Evolutionary conservation across 2,888 invertebrate genomes (phyloP), one percentile per base, ranked within the genome.

Genomic region (Eilema caniola): DNA sequence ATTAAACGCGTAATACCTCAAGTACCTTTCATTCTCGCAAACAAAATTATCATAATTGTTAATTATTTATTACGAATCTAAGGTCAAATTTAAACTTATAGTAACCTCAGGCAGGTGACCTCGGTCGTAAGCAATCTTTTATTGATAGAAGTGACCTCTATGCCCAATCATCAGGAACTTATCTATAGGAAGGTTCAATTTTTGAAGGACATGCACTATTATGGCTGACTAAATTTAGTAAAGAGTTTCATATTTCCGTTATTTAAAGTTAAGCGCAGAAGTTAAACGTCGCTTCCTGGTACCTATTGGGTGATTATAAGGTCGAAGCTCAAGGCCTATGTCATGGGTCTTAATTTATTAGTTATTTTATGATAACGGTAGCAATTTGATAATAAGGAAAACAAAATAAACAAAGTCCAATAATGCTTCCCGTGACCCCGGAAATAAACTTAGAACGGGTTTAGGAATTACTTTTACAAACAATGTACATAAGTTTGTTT

Each of bases 131-230:
- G 62, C 70, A 77, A 67, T 69, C 61, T 33, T 57, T 82, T 74
- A 74, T 73, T 82, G 73, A 77, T 62, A 77, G 69, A 61, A 41
- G 65, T 60, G 78, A 72, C 80, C 80, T 80, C 37, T 69, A 82
- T 68, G 71, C 53, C 71, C 47, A 70, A 73, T 67, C 72, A 73
- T 47, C 59, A 70, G 70, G 53, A 74, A 74, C 62, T 71, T 66
- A 25, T 56, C 53, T 47, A 67, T 71, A 69, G 75, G 83, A 80
- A 74, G 62, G 62, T 47, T 53, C 24, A 70, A 66, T 71, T 61
- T 60, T 62, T 47, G 31, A 63, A 71, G 59, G 72, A 72, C 66
- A 16, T 47, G 31, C 68, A 68, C 56, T 74, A 31, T 59, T 59
- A 59, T 59, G 57, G 24, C 57, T 24, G 24, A 3, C 14, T 59